A percentile compares a stretch with the other conserved stretches of the same genome.
Evolutionary conservation across 2,888 invertebrate species (phyloP).

Genomic region (Clunio marinus): DNA sequence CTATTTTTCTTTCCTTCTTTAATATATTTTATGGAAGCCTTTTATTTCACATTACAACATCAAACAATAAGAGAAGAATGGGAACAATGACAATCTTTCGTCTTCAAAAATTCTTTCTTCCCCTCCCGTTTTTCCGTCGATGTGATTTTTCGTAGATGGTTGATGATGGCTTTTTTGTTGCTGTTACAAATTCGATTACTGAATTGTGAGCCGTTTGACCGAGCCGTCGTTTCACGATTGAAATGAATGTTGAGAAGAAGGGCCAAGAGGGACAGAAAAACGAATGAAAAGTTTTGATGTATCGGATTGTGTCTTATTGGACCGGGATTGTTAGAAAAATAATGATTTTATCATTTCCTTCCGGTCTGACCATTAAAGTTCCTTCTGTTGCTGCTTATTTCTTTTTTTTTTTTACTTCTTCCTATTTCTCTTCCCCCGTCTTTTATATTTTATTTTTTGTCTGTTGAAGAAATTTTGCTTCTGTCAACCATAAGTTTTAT

Average conservation of each 20-base stretch:
- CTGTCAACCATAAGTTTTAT: background rate
- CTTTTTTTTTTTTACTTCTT: background rate
- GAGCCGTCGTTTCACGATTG: background rate
- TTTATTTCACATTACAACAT: background rate
- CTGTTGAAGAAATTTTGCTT: too few species aligned
- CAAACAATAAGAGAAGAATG: background rate
- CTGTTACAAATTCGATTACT: background rate
- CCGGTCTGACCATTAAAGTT: background rate
- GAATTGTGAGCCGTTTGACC: background rate
- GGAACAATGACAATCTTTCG: background rate
- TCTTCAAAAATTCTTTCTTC: background rate
- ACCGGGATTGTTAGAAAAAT: constrained; percentile 17
- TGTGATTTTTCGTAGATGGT: background rate
- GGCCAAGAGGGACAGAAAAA: background rate
- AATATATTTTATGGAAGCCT: background rate
- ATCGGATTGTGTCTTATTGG: background rate
- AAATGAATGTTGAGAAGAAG: background rate
- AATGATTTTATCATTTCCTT: constrained; percentile 38
- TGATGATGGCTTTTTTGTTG: background rate
- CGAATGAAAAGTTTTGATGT: background rate
- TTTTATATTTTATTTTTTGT: too few species aligned
- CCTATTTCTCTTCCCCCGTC: too few species aligned
- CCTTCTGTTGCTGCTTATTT: background rate
- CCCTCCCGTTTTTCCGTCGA: background rate
- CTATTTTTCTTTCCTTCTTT: background rate